Evolutionary conservation across 1,140 invertebrate genomes (phyloP).

Genomic region (Drosophila neocordata): DNA sequence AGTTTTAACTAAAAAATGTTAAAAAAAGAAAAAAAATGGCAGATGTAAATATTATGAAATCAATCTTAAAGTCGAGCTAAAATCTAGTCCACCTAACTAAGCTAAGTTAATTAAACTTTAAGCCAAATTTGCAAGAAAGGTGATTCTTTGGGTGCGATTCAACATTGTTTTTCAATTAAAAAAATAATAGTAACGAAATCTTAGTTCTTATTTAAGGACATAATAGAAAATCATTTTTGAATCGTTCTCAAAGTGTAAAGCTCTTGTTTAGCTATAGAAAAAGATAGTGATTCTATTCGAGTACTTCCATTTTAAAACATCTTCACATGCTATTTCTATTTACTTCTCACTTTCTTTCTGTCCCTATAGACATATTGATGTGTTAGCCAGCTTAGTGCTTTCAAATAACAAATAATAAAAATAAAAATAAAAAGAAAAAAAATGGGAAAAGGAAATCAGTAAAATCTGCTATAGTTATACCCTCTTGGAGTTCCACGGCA

Average conservation of each 20-base stretch:
- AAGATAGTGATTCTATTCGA: conserved; percentile 66
- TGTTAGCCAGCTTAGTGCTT: conserved; percentile 64
- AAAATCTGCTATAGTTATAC: conserved; percentile 2
- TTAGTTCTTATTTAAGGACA: no score
- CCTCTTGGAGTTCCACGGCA: conserved; percentile 25
- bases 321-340: conserved; percentile 2
- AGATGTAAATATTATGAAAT: conserved; percentile 14
- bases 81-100: conserved; percentile 33
- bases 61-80: conserved; percentile 22
- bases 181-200: no score
- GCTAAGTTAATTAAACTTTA: background rate
- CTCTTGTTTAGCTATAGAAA: conserved; percentile 25
- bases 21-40: conserved; percentile 15
- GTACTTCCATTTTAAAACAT: conserved; percentile 63
- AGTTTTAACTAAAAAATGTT: conserved; percentile 15
- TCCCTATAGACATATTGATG: conserved; percentile 20
- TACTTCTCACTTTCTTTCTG: conserved; percentile 10
- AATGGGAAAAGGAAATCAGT: background rate
- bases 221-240: background rate
- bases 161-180: background rate
- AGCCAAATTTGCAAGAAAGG: background rate
- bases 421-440: background rate
- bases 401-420: conserved; percentile 59
- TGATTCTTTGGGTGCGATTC: background rate
- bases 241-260: background rate